Evolutionary conservation across 1,140 invertebrate species (phyloP), one percentile per base, ranked within the genome.

Genomic region (Saccostrea cuccullata): DNA sequence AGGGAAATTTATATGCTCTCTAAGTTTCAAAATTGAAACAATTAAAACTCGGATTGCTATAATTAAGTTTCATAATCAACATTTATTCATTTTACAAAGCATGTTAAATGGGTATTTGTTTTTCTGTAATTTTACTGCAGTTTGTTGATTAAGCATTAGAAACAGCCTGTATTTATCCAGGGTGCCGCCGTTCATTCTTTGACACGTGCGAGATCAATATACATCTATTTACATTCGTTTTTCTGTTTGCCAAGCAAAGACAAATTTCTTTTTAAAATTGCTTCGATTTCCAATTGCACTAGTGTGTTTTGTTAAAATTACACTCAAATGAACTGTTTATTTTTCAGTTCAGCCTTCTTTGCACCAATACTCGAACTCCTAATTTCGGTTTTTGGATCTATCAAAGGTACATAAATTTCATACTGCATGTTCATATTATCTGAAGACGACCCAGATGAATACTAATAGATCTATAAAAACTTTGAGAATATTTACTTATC

Each of bases 131-230:
- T 47, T 47, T 47, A 47, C 60, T 67, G 13, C n/a, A 1, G 60
- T 67, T 5, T 67, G 60, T 67, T 67, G 13, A 67, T 20, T n/a
- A 23, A 67, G 23, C 23, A n/a, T 67, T 23, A 67, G n/a, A 20
- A 67, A 20, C 23, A 64, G 58, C 17, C n/a, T 20, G 58, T 64
- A n/a, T 64, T 64, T 64, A 64, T 47, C 17, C 15, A 77, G 23
- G 70, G 13, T 26, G 17, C 70, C 30, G 17, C 26, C 70, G 11
- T 15, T 77, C 30, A 11, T 36, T 77, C 70, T 77, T 30, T 77
- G 70, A 36, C 70, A 77, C 70, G 70, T 36, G 70, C 70, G 15
- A 30, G 70, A 77, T 77, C 70, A 36, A 77, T 77, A 77, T 30
- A 73, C 13, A 73, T 73, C 26, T 73, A 73, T 73, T 73, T 73